Percentiles rank a stretch among this genome's conserved stretches.
phyloP scores from a whole-genome alignment of 30 jellyfish, hydroid and myxozoan genomes.

The Phacellophora camtschatica region DNA sequence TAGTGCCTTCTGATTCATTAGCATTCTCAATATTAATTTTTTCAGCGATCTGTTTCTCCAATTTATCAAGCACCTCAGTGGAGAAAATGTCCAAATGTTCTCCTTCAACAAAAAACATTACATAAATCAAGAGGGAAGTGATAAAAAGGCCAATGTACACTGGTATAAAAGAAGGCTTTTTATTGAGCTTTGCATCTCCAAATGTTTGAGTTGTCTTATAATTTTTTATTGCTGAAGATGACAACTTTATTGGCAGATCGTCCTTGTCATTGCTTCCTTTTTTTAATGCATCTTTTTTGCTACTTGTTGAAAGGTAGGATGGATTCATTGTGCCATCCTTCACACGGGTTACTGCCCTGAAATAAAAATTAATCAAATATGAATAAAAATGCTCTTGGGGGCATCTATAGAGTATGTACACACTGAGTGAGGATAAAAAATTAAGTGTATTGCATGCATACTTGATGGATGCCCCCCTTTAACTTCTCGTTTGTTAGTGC shows the following conservation, averaged over 20 bases:
- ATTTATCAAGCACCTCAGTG: constrained; percentile 9
- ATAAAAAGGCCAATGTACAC: constrained; percentile 1
- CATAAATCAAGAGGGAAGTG: background rate
- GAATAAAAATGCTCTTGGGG: background rate
- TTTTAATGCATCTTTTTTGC: background rate
- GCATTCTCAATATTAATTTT: background rate
- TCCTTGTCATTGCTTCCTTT: too few relatives aligned
- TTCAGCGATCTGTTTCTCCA: background rate
- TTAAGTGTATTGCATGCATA: too few relatives aligned
- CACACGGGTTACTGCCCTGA: background rate
- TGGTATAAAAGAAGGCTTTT: background rate
- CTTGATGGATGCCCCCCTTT: too few relatives aligned
- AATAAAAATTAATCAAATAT: too few relatives aligned
- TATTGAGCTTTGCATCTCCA: constrained; percentile 4
- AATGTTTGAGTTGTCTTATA: constrained; percentile 38
- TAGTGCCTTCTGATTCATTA: too few relatives aligned
- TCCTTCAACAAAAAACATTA: constrained; percentile 6
- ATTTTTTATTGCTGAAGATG: constrained; percentile 36
- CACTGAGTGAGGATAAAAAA: too few relatives aligned
- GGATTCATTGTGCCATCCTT: background rate
- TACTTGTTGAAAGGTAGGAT: background rate
- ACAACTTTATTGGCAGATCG: constrained; percentile 36
- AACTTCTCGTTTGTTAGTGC: too few relatives aligned
- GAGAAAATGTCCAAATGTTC: constrained; percentile 49
- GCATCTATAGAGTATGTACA: too few relatives aligned